A percentile compares a stretch with the other conserved stretches of the same genome.
Conservation (phyloP, 1,140 invertebrate genomes). For the Penaeus indicus region DNA sequence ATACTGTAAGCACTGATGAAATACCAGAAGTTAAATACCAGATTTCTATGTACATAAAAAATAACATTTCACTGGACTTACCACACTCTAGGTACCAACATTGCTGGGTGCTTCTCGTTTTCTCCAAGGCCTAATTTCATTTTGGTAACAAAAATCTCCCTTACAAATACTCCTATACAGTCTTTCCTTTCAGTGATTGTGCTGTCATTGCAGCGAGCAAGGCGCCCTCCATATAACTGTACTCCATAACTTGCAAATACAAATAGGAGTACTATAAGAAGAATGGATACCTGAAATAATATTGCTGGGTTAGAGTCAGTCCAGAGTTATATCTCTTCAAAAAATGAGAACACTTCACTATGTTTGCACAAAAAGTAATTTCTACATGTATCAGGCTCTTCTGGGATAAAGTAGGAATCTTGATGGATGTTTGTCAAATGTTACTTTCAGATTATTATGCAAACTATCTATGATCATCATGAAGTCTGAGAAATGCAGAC, state of each 20-base stretch:
- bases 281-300: conserved; percentile 86
- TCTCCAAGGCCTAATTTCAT: conserved; percentile 90
- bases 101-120: conserved; percentile 91
- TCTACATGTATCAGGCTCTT: too few relatives aligned
- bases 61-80: conserved; percentile 71
- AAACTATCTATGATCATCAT: neutral
- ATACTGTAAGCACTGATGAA: neutral
- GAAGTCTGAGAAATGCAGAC: conserved; percentile 58
- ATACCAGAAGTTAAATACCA: neutral
- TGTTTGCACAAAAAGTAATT: too few relatives aligned
- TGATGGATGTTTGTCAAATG: neutral
- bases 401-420: too few relatives aligned
- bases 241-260: conserved; percentile 99
- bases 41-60: conserved; percentile 19
- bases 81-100: conserved; percentile 98
- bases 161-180: conserved; percentile 95
- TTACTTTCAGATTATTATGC: neutral
- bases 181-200: conserved; percentile 85
- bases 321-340: neutral
- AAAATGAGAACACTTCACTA: too few relatives aligned
- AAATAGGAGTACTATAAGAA: conserved; percentile 98
- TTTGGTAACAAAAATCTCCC: conserved; percentile 97
- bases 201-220: conserved; percentile 97
- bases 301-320: neutral
- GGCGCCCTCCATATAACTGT: conserved; percentile 94